Percentiles rank a stretch among this genome's conserved stretches.
Evolutionary conservation across 2,113 vertebrate genomes (phyloP).

Genomic region (Sinocyclocheilus anshuiensis): DNA sequence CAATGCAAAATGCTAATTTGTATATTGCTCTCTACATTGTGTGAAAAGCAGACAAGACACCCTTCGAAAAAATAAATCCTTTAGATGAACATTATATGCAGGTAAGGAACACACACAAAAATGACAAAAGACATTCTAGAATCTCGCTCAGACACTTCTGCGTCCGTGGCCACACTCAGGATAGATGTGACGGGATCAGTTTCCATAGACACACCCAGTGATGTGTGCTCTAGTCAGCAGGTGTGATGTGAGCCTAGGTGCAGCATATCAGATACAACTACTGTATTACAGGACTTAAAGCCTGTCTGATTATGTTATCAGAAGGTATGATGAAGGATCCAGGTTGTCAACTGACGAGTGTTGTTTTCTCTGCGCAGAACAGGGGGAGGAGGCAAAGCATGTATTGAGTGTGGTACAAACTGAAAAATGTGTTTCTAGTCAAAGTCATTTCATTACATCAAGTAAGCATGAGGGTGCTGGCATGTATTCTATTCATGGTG

Average conservation of each 20-base stretch:
- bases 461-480: slow-evolving; percentile 38
- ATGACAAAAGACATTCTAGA: no score
- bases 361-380: slow-evolving; percentile 31
- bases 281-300: slow-evolving; percentile 1
- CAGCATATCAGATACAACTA: no score
- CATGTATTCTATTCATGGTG: slow-evolving; percentile 22
- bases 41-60: no score
- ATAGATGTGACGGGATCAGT: no score
- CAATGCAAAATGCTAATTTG: no score
- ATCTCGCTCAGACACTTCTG: no score
- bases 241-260: no score
- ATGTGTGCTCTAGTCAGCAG: no score
- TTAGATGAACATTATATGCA: neutral
- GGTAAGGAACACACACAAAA: neutral
- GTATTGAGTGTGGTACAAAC: slow-evolving; percentile 4
- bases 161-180: no score
- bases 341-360: slow-evolving; percentile 7
- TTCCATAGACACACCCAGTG: no score
- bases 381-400: neutral
- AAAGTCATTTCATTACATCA: slow-evolving; percentile 37
- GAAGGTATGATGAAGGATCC: slow-evolving; percentile 10
- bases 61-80: neutral
- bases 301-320: slow-evolving; percentile 41
- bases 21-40: no score
- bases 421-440: slow-evolving; percentile 37